Percentiles rank a stretch among this genome's conserved stretches.
phyloP scores from a whole-genome alignment of 2,797 vertebrate genomes.

The Ataeniobius toweri region DNA sequence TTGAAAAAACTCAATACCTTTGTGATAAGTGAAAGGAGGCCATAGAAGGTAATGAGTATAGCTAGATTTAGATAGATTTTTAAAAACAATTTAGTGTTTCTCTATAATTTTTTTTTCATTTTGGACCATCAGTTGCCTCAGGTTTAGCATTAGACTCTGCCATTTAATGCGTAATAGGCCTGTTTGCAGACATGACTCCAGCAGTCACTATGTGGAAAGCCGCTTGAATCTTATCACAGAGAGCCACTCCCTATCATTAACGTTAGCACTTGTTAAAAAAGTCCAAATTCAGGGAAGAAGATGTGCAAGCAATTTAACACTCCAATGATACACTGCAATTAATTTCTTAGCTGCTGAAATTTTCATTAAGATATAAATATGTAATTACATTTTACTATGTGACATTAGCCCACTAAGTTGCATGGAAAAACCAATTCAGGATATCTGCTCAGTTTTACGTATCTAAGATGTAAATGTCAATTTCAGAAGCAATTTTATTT shows the following conservation, averaged over 20 bases:
- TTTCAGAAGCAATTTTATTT: background rate
- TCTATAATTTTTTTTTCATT: background rate
- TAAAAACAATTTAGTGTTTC: background rate
- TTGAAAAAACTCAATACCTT: background rate
- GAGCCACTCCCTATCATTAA: background rate
- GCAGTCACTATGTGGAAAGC: background rate
- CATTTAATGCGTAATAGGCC: background rate
- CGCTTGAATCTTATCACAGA: background rate
- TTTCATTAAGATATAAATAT: background rate
- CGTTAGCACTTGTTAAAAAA: background rate
- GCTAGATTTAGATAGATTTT: background rate
- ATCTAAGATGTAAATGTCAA: background rate
- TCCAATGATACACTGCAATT: background rate
- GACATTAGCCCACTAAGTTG: background rate
- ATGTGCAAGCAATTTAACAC: background rate
- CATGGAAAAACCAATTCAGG: background rate
- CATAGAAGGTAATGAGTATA: background rate
- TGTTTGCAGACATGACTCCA: background rate
- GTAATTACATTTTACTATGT: background rate
- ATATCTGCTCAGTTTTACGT: background rate
- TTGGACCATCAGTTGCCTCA: background rate
- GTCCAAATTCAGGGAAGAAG: background rate
- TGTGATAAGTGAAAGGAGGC: background rate
- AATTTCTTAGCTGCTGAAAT: background rate
- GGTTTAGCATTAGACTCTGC: background rate